Base-by-base conservation (phyloP, 2,888 invertebrate species). In the Bombyx huttoni region DNA sequence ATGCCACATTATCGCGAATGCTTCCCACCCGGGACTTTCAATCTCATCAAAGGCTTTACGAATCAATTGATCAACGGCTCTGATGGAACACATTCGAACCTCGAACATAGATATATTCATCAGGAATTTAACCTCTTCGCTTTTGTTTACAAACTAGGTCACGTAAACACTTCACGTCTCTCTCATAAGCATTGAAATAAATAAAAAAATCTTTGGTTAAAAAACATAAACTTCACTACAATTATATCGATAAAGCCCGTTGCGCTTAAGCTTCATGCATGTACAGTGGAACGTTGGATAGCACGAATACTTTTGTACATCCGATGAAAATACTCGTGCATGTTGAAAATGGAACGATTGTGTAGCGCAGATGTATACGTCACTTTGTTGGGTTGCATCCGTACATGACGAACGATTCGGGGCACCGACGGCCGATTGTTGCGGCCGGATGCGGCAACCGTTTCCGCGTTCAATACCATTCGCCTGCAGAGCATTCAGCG, bases 401-500 rank as follows among this genome's bases (percentile, higher is more conserved):
- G 7, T 40, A 40, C 40, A 40, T 40, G 40, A 40, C 53, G 64
- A 63, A 58, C 58, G 64, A 61, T 57, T 61, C 55, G 59, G 56
- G 58, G 56, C 53, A 57, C 40, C 52, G 56, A 51, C 54, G 49
- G 55, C 58, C 74, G 74, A 80, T 80, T 80, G 80, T 78, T 78
- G 80, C 65, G 82, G 78, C 78, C 81, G 81, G 83, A 83, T 65
- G 75, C 78, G 64, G 65, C 68, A 58, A 73, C 77, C 80, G 77
- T 81, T 81, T 77, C 82, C 77, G 76, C 67, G 73, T 74, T 65
- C 75, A 77, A 67, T 68, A 68, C 71, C 62, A 73, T 75, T 80
- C 79, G 75, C 70, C 70, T 66, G 59, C 56, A 65, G 63, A 65
- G 55, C 63, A 60, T 65, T 63, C 63, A 62, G 57, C 69, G 64